These are phyloP conservation scores for Dicrostonyx torquatus DNA, from an alignment of 2,797 vertebrate genomes.

Conservation along the genomic window DNA sequence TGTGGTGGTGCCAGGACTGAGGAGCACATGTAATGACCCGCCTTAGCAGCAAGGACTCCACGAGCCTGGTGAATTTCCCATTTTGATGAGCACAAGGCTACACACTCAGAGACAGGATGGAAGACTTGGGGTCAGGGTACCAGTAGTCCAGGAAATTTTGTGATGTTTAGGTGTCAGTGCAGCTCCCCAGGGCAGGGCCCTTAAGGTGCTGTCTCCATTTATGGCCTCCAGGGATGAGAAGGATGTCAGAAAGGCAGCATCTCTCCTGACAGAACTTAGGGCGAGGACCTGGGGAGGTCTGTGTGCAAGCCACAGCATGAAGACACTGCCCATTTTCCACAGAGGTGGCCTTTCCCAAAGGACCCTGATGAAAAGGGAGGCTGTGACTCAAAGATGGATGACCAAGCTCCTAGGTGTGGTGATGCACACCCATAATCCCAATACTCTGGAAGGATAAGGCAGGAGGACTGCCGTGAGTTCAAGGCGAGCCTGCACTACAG, in stretches of 20 bases:
- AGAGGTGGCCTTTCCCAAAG: not conserved
- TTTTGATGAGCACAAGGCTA: not conserved
- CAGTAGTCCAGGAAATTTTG: not conserved
- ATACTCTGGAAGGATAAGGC: not conserved
- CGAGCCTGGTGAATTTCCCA: not conserved
- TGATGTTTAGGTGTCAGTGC: not conserved
- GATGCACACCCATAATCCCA: not conserved
- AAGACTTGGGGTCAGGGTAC: not conserved
- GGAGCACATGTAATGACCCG: too few relatives aligned
- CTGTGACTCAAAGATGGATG: not conserved
- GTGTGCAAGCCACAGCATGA: not conserved
- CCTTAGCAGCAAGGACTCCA: not conserved
- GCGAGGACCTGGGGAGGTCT: accelerated
- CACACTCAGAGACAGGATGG: not conserved
- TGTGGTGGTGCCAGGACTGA: accelerated
- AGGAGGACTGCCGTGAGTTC: not conserved
- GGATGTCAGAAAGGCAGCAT: not conserved
- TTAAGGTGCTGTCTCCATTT: not conserved
- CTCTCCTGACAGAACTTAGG: not conserved
- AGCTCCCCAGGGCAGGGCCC: not conserved
- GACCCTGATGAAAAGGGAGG: not conserved
- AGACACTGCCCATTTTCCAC: accelerated
- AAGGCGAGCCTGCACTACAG: not conserved
- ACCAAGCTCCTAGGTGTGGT: not conserved
- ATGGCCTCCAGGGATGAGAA: not conserved